Evolutionary conservation across 2,797 vertebrate genomes (phyloP).

Genomic region (Vultur gryphus): DNA sequence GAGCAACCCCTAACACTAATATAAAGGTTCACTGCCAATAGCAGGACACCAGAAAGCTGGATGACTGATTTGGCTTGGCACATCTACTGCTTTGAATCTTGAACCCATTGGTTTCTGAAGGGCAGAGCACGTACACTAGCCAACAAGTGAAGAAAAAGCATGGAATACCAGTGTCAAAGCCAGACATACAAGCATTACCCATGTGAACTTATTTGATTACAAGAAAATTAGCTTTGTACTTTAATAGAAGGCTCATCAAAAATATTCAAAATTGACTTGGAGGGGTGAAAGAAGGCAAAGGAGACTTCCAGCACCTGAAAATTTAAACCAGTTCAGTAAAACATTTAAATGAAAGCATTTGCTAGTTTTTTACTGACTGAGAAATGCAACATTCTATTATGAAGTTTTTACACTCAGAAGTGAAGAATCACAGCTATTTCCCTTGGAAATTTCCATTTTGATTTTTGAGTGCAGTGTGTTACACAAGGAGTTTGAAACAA

Average conservation of each 20-base stretch:
- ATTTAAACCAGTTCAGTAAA: not conserved
- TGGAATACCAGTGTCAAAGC: accelerated
- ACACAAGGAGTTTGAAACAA: not conserved
- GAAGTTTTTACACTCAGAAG: not conserved
- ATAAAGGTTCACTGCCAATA: not conserved
- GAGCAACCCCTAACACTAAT: accelerated
- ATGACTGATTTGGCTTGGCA: too few relatives aligned
- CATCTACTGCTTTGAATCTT: not conserved
- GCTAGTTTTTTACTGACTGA: not conserved
- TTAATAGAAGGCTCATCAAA: not conserved
- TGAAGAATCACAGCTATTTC: not conserved
- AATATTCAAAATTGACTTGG: not conserved
- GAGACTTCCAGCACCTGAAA: not conserved
- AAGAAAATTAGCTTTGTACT: not conserved
- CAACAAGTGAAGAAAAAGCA: accelerated
- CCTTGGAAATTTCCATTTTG: not conserved
- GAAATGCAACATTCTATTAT: accelerated
- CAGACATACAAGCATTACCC: not conserved
- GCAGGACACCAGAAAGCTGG: not conserved
- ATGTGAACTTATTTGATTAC: accelerated
- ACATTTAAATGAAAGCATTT: not conserved
- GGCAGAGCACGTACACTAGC: not conserved
- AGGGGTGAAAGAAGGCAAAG: not conserved
- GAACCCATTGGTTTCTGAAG: not conserved
- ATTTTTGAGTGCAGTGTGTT: not conserved